Evolutionary conservation across 2,113 vertebrate species (phyloP).

Genomic region (Dromaius novaehollandiae): DNA sequence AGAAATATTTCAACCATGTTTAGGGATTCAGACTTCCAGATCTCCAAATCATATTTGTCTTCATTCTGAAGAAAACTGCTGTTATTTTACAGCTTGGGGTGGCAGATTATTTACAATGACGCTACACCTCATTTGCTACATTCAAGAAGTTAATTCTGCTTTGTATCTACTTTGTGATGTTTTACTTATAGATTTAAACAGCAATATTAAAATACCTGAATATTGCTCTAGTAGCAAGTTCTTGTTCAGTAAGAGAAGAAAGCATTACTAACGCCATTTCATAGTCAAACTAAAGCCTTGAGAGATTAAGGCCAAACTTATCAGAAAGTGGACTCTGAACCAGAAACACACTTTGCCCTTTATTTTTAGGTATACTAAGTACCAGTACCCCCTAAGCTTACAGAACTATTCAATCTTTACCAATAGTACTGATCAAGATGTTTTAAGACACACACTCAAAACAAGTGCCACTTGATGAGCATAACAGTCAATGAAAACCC

Average conservation of each 20-base stretch:
- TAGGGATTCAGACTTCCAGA: neutral
- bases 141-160: neutral
- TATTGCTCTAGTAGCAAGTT: neutral
- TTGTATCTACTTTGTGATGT: neutral
- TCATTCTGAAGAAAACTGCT: neutral
- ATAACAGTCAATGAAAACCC: fast-evolving
- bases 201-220: neutral
- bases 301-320: neutral
- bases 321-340: neutral
- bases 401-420: neutral
- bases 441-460: neutral
- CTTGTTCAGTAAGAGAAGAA: neutral
- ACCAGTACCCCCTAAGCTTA: neutral
- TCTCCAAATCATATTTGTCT: neutral
- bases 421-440: fast-evolving
- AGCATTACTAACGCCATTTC: neutral
- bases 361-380: fast-evolving
- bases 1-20: neutral
- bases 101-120: neutral
- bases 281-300: neutral
- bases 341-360: neutral
- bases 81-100: neutral
- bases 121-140: fast-evolving
- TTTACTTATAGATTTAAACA: neutral
- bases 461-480: fast-evolving